Evolutionary conservation across 2,797 vertebrate genomes (phyloP).

Genomic region (Betta splendens): DNA sequence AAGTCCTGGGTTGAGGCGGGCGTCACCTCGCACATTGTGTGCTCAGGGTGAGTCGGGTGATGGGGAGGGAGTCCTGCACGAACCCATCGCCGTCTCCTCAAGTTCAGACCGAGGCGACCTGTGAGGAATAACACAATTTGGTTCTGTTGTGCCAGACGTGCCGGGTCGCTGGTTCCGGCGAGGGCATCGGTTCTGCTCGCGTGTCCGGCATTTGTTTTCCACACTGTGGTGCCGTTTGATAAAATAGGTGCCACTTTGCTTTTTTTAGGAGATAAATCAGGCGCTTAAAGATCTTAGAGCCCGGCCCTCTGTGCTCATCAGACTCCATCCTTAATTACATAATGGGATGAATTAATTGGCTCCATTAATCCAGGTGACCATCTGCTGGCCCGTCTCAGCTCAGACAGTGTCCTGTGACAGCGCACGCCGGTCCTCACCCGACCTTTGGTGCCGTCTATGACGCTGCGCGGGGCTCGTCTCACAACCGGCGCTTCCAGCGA

Average conservation of each 20-base stretch:
- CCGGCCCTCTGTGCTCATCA: slow-evolving; percentile 46
- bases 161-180: neutral
- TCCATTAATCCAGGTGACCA: slow-evolving; percentile 81
- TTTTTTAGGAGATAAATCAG: slow-evolving; percentile 55
- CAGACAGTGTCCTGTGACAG: slow-evolving; percentile 60
- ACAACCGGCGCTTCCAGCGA: slow-evolving; percentile 33
- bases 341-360: slow-evolving; percentile 77
- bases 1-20: neutral
- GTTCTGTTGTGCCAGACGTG: neutral
- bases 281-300: slow-evolving; percentile 62
- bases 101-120: neutral
- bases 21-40: fast-evolving
- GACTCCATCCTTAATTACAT: slow-evolving; percentile 74
- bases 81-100: neutral
- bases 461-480: slow-evolving; percentile 18
- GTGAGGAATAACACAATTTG: slow-evolving; percentile 2
- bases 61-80: neutral
- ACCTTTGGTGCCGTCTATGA: slow-evolving; percentile 49
- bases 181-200: neutral
- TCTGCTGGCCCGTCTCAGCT: slow-evolving; percentile 70
- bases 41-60: neutral
- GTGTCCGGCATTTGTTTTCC: slow-evolving; percentile 27
- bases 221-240: slow-evolving; percentile 42
- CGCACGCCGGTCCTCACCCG: slow-evolving; percentile 48
- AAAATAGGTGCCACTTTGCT: slow-evolving; percentile 21